Percentiles rank a stretch among this genome's conserved stretches.
Evolutionary conservation across 2,888 invertebrate species (phyloP).

Genomic region (Eulithis testata): DNA sequence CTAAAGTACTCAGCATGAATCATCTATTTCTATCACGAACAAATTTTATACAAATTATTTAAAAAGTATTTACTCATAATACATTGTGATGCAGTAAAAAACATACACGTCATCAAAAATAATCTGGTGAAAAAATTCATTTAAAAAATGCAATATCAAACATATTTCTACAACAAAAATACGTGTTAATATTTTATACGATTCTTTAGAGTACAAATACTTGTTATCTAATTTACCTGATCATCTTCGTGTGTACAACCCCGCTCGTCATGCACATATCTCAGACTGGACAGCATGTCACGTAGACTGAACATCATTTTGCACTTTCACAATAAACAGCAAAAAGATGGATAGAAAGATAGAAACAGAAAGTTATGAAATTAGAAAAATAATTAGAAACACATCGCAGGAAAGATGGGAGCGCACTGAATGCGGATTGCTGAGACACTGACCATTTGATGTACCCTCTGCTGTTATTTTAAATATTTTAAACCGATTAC

Average conservation of each 20-base stretch:
- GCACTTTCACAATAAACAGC: slow-evolving; percentile 46
- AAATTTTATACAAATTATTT: too few species aligned
- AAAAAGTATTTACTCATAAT: too few species aligned
- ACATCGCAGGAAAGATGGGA: slow-evolving; percentile 26
- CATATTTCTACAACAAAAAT: background rate
- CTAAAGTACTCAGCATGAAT: too few species aligned
- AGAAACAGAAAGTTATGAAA: slow-evolving; percentile 33
- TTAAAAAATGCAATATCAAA: too few species aligned
- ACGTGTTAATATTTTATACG: background rate
- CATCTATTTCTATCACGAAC: too few species aligned
- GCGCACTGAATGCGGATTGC: slow-evolving; percentile 17
- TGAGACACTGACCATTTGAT: slow-evolving; percentile 13
- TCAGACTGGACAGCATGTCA: slow-evolving; percentile 70
- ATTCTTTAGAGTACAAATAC: slow-evolving; percentile 23
- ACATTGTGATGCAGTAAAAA: too few species aligned
- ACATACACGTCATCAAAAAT: too few species aligned
- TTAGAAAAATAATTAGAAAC: slow-evolving; percentile 33
- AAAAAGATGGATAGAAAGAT: slow-evolving; percentile 43
- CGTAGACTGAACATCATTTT: slow-evolving; percentile 75
- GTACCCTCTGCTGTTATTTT: slow-evolving; percentile 21
- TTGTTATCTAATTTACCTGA: slow-evolving; percentile 52
- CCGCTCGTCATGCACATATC: slow-evolving; percentile 72
- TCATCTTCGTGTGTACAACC: slow-evolving; percentile 53
- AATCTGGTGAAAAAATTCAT: too few species aligned
- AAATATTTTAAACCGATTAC: background rate